Conservation (phyloP, 2,797 vertebrate genomes). For the Smutsia gigantea region DNA sequence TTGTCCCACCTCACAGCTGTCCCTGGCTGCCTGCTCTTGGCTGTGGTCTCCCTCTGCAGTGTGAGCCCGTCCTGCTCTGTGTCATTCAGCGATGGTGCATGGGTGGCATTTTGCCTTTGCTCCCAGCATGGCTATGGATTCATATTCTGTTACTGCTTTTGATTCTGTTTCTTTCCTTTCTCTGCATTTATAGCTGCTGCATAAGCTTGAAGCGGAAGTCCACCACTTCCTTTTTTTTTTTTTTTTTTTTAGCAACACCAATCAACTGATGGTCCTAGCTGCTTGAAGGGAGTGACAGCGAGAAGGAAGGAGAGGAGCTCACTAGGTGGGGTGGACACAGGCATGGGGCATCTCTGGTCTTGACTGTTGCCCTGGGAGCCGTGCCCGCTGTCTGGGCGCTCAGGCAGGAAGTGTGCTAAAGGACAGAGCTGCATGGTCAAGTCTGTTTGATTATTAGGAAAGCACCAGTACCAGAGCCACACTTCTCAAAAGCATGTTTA, state of each 20-base stretch:
- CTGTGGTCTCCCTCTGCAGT: neutral
- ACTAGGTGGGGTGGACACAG: neutral
- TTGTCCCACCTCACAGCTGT: neutral
- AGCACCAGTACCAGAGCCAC: neutral
- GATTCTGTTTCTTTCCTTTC: neutral
- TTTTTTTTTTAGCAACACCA: neutral
- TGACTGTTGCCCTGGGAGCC: neutral
- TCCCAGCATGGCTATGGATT: neutral
- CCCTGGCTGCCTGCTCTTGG: neutral
- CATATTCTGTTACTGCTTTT: neutral
- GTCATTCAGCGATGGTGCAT: neutral
- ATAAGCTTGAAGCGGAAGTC: neutral
- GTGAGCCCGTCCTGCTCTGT: neutral
- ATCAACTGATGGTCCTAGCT: conserved; percentile 46
- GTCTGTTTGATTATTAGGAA: neutral
- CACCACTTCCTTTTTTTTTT: conserved; percentile 58
- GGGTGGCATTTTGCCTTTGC: rapidly evolving
- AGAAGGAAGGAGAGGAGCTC: neutral
- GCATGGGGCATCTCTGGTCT: neutral
- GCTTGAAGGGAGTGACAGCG: neutral
- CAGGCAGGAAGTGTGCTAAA: neutral
- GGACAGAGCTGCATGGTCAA: neutral
- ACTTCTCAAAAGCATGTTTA: neutral
- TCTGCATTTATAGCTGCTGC: neutral
- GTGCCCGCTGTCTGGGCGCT: no score